These are phyloP conservation scores for Sicus ferrugineus DNA, from an alignment of 2,888 invertebrate genomes.

Conservation along the genomic window DNA sequence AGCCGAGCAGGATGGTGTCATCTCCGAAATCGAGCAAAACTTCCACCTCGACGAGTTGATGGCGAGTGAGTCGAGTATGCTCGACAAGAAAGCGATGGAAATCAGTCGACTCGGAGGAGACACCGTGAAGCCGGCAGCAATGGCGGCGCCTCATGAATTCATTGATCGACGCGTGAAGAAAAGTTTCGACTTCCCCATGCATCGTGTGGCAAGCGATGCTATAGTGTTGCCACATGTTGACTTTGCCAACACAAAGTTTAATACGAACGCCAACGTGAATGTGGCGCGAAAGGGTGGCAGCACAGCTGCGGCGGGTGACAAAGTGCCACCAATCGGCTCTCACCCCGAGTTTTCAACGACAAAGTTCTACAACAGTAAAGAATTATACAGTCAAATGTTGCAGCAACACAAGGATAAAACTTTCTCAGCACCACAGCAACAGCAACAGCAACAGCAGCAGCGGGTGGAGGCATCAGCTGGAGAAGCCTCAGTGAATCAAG, in stretches of 20 bases:
- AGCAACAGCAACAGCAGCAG: slow-evolving; percentile 22
- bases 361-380: slow-evolving; percentile 64
- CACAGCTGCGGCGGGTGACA: neutral
- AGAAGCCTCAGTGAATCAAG: neutral
- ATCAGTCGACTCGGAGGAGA: slow-evolving; percentile 34
- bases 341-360: slow-evolving; percentile 64
- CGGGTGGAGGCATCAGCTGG: slow-evolving; percentile 8
- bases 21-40: slow-evolving; percentile 63
- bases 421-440: slow-evolving; percentile 27
- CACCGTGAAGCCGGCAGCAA: slow-evolving; percentile 30
- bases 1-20: slow-evolving; percentile 62
- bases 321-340: slow-evolving; percentile 38
- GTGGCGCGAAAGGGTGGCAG: neutral
- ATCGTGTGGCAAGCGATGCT: slow-evolving; percentile 55
- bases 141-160: slow-evolving; percentile 45
- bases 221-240: slow-evolving; percentile 57
- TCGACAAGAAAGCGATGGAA: too few relatives aligned
- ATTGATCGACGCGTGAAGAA: slow-evolving; percentile 64
- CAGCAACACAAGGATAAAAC: slow-evolving; percentile 55
- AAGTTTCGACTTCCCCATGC: slow-evolving; percentile 62
- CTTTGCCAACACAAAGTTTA: slow-evolving; percentile 63
- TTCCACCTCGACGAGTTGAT: slow-evolving; percentile 57
- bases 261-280: slow-evolving; percentile 48
- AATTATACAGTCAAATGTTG: slow-evolving; percentile 63
- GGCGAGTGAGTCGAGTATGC: slow-evolving; percentile 32